Evolutionary conservation across 2,888 invertebrate genomes (phyloP).

Genomic region (Tetragonula carbonaria): DNA sequence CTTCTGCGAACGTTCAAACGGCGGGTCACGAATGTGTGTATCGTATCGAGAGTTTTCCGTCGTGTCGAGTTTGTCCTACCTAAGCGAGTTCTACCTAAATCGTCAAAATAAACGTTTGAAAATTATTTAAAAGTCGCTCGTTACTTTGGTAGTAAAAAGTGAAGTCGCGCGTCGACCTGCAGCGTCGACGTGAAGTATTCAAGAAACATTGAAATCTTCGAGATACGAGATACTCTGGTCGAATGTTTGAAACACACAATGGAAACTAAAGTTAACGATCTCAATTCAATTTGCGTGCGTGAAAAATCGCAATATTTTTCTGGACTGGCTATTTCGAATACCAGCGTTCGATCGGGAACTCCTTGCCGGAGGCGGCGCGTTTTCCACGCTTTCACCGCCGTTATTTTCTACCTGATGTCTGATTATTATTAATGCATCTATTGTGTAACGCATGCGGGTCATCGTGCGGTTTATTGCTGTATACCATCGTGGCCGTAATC

Average conservation of each 20-base stretch:
- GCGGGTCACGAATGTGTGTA: not conserved
- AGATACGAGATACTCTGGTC: too few species aligned
- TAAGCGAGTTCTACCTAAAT: too few species aligned
- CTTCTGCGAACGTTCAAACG: constrained; percentile 22
- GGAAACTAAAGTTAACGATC: too few species aligned
- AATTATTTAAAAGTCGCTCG: not conserved
- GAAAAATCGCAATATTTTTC: too few species aligned
- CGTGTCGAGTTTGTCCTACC: not conserved
- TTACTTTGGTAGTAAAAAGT: not conserved
- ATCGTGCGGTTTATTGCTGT: not conserved
- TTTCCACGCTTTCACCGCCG: constrained; percentile 20
- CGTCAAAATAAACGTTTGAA: too few species aligned
- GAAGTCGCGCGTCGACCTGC: not conserved
- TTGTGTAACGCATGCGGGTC: not conserved
- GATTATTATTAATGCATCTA: constrained; percentile 1
- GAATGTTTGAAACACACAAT: too few species aligned
- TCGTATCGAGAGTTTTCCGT: not conserved
- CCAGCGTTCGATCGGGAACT: too few species aligned
- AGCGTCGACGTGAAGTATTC: not conserved
- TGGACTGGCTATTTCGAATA: too few species aligned
- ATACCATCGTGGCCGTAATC: constrained; percentile 16
- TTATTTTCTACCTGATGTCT: not conserved
- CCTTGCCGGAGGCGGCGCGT: too few species aligned
- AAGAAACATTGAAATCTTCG: too few species aligned
- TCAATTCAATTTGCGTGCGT: too few species aligned